A percentile compares a stretch with the other conserved stretches of the same genome.
These are phyloP conservation scores for Epistrophe grossulariae DNA, from an alignment of 2,888 invertebrate species.

Conservation along the genomic window DNA sequence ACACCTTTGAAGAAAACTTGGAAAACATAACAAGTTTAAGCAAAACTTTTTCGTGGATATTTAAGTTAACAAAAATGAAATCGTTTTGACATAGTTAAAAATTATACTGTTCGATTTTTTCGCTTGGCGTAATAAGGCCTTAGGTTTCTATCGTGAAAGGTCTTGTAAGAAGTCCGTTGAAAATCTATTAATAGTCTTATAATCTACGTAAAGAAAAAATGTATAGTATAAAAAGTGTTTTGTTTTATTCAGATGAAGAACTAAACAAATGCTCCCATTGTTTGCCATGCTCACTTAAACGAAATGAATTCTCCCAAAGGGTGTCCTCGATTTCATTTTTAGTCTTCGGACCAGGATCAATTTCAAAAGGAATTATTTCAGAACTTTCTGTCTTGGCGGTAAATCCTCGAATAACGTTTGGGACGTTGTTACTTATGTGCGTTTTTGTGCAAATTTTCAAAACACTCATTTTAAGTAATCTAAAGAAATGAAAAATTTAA, in stretches of 20 bases:
- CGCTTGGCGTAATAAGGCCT: too few species aligned
- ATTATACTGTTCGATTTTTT: too few species aligned
- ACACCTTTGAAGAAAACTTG: too few species aligned
- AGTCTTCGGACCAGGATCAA: constrained; percentile 21
- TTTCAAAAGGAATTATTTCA: constrained; percentile 37
- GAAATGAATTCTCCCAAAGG: constrained; percentile 46
- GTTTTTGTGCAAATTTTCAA: constrained; percentile 51
- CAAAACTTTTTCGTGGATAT: too few species aligned
- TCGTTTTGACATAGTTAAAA: too few species aligned
- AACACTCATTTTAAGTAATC: constrained; percentile 31
- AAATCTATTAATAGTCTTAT: too few species aligned
- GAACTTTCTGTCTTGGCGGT: constrained; percentile 9
- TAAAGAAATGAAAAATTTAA: not conserved
- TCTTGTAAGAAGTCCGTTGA: too few species aligned
- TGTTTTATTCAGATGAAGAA: not conserved
- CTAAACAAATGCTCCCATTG: constrained; percentile 53
- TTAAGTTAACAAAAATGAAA: too few species aligned
- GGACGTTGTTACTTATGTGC: constrained; percentile 36
- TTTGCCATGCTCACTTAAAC: constrained; percentile 21
- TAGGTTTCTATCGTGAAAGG: too few species aligned
- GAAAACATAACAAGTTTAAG: too few species aligned
- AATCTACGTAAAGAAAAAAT: too few species aligned
- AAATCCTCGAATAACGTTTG: constrained; percentile 46
- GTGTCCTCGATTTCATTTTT: constrained; percentile 24
- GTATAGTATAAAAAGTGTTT: not conserved